Evolutionary conservation across 2,113 vertebrate species (phyloP).

Genomic region (Sarotherodon lohbergeri): DNA sequence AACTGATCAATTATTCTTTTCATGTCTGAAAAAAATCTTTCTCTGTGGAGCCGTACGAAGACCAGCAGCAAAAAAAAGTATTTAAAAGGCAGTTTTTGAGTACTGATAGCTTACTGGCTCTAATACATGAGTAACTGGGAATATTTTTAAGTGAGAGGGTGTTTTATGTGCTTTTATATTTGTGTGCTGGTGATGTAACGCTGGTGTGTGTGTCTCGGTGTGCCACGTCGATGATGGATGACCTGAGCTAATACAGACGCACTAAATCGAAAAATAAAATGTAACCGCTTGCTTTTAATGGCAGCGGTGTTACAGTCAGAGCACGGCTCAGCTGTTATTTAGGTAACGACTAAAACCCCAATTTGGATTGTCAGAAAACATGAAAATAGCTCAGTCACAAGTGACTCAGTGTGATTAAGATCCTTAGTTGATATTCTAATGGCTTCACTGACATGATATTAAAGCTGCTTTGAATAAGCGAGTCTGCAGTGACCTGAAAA

Average conservation of each 20-base stretch:
- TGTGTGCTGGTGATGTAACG: not conserved
- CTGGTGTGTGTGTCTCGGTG: not conserved
- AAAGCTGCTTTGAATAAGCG: not conserved
- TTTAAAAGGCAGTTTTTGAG: not conserved
- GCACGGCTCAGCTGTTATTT: not conserved
- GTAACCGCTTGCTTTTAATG: not conserved
- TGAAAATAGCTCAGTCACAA: not conserved
- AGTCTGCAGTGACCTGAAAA: not conserved
- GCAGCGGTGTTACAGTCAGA: not conserved
- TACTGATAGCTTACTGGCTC: not conserved
- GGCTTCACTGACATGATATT: not conserved
- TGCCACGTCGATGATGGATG: not conserved
- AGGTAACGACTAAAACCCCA: not conserved
- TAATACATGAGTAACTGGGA: not conserved
- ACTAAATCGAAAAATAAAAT: not conserved
- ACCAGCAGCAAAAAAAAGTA: not conserved
- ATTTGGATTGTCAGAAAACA: not conserved
- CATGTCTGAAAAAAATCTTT: not conserved
- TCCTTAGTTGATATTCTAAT: not conserved
- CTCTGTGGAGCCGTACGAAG: not conserved
- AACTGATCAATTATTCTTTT: not conserved
- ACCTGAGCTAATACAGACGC: not conserved
- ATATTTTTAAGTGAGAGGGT: not conserved
- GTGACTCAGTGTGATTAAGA: constrained; percentile 24
- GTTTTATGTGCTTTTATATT: not conserved